Evolutionary conservation across 1,140 invertebrate species (phyloP).

Genomic region (Saccostrea glomerata): DNA sequence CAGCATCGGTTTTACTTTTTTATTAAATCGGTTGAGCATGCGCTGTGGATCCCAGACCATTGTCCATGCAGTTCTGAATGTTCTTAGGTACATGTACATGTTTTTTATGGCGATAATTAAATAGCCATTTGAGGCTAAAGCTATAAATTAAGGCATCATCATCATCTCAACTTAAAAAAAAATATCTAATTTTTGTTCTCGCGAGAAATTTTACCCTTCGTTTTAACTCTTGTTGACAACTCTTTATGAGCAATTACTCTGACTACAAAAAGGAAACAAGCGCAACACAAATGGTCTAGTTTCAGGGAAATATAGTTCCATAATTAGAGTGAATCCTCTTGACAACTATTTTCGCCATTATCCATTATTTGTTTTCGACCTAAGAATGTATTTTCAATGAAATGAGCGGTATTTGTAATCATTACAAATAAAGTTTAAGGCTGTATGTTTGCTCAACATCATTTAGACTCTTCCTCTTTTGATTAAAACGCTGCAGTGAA

Average conservation of each 20-base stretch:
- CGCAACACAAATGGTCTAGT: neutral
- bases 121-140: too few relatives aligned
- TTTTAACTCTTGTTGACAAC: neutral
- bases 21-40: too few relatives aligned
- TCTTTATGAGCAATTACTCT: constrained; percentile 26
- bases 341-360: neutral
- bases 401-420: constrained; percentile 15
- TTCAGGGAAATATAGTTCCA: constrained; percentile 13
- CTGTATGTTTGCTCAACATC: constrained; percentile 1
- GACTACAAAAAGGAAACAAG: neutral
- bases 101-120: too few relatives aligned
- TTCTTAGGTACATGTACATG: too few relatives aligned
- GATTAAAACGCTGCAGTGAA: neutral
- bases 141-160: neutral
- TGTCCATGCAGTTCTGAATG: too few relatives aligned
- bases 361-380: neutral
- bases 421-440: neutral
- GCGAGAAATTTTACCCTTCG: neutral
- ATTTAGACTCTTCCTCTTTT: neutral
- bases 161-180: neutral
- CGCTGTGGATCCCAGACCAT: too few relatives aligned
- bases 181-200: neutral
- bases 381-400: constrained; percentile 4
- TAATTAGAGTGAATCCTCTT: neutral
- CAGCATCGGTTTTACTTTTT: too few relatives aligned